Conservation (phyloP, 2,888 invertebrate genomes). For the Microctonus aethiopoides region DNA sequence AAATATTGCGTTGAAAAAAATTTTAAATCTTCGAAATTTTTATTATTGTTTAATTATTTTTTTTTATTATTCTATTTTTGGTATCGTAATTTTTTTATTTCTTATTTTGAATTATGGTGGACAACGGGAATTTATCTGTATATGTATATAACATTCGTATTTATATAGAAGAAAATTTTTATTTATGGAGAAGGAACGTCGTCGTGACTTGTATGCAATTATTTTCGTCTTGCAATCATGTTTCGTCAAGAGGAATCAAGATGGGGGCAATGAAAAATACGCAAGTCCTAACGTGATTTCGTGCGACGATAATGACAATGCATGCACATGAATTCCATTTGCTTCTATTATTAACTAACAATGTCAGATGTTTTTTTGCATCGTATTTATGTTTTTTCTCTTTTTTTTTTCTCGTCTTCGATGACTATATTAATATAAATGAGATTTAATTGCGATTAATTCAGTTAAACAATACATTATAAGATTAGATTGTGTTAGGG, state of each 20-base stretch:
- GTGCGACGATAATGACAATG: slow-evolving; percentile 5
- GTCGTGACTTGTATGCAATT: neutral
- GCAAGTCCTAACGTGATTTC: neutral
- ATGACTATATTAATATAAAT: neutral
- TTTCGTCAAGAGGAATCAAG: neutral
- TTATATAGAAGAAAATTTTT: neutral
- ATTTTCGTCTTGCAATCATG: neutral
- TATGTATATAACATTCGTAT: no score
- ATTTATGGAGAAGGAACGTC: neutral
- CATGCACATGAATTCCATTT: neutral
- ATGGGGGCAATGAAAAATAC: neutral
- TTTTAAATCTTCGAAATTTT: no score
- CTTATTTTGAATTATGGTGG: no score
- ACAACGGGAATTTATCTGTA: no score
- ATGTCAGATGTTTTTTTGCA: slow-evolving; percentile 8
- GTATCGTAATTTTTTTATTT: no score
- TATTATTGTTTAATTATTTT: no score
- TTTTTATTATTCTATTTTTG: no score
- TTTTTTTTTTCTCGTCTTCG: neutral
- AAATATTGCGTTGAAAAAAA: no score
- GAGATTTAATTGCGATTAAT: neutral
- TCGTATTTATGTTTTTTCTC: neutral
- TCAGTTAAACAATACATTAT: neutral
- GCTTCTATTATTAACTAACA: neutral
- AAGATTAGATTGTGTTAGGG: neutral